Conservation (phyloP, 92 coral and sea anemone genomes). For the Epizoanthus rinbou region DNA sequence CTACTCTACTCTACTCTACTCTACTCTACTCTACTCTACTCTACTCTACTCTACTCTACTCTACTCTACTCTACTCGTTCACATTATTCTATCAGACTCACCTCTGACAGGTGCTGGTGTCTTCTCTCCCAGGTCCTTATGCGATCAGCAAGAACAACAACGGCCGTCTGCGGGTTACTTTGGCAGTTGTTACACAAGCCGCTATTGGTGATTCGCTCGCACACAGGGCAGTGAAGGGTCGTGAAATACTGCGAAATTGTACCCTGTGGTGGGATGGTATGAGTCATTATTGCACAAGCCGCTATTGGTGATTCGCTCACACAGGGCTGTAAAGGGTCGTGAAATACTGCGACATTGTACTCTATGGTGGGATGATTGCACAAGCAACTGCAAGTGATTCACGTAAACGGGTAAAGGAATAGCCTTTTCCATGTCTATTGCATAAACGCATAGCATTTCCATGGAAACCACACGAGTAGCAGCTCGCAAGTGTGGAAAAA, state of each 20-base stretch:
- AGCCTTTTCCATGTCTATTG: no score
- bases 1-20: no score
- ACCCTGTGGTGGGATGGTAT: constrained; percentile 50
- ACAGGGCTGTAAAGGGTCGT: constrained; percentile 62
- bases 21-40: no score
- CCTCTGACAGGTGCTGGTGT: constrained; percentile 82
- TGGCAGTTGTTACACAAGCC: constrained; percentile 76
- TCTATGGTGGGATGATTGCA: constrained; percentile 60
- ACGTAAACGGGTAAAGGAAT: no score
- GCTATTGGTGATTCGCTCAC: constrained; percentile 78
- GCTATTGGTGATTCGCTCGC: constrained; percentile 78
- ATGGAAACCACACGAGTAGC: no score
- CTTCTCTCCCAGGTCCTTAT: constrained; percentile 80
- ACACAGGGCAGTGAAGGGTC: constrained; percentile 90
- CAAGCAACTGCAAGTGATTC: constrained; percentile 65
- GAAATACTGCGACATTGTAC: constrained; percentile 94
- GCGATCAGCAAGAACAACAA: constrained; percentile 68
- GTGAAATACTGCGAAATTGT: constrained; percentile 95
- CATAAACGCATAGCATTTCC: no score
- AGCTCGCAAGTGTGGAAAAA: no score
- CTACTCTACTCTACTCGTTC: no score
- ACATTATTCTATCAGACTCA: constrained; percentile 41
- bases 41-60: no score
- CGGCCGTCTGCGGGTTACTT: constrained; percentile 72
- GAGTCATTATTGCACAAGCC: constrained; percentile 60